Evolutionary conservation across 2,888 invertebrate genomes (phyloP).

Genomic region (Terebella lapidaria): DNA sequence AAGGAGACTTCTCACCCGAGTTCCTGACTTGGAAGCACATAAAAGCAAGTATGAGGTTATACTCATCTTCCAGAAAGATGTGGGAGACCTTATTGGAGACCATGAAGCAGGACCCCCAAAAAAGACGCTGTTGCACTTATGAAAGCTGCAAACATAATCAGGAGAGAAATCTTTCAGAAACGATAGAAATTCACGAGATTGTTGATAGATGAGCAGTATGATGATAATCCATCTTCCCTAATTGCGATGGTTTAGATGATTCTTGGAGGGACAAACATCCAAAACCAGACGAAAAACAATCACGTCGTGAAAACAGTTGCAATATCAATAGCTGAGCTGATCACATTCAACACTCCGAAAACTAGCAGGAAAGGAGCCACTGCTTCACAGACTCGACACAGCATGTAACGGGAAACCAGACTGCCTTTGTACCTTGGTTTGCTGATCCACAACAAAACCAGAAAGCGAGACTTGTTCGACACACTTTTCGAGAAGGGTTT

Average conservation of each 20-base stretch:
- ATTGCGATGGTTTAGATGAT: not conserved
- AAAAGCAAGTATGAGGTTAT: not conserved
- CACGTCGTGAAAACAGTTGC: not conserved
- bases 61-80: not conserved
- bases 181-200: conserved; percentile 1
- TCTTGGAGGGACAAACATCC: not conserved
- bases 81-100: not conserved
- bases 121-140: not conserved
- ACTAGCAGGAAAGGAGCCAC: not conserved
- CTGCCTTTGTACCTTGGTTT: not conserved
- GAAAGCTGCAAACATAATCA: not conserved
- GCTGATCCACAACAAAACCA: not conserved
- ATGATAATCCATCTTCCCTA: not conserved
- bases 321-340: not conserved
- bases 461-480: not conserved
- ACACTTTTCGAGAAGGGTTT: not conserved
- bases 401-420: not conserved
- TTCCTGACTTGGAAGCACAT: not conserved
- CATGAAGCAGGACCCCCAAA: not conserved
- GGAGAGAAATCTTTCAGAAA: not conserved
- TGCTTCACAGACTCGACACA: not conserved
- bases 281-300: not conserved
- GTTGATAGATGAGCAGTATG: conserved; percentile 1
- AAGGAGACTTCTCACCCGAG: not conserved
- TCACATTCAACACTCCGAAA: not conserved